Base-by-base conservation (phyloP, 2,113 vertebrate species). In the Chamaea fasciata region DNA sequence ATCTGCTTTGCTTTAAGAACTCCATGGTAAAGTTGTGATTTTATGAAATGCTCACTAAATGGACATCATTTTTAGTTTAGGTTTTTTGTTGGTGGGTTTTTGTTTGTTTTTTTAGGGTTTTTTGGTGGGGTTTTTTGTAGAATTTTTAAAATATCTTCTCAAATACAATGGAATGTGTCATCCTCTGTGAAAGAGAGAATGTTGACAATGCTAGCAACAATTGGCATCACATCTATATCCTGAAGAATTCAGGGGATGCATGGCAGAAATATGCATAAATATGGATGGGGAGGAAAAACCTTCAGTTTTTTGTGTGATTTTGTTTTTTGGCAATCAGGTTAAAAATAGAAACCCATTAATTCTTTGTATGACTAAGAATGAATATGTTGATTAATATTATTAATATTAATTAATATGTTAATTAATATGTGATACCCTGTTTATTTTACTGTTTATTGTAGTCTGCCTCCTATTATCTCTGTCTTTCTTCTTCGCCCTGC, bases 181-280 rank as follows among this genome's bases (percentile, higher is more conserved):
- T 20, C 2, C 5, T 21, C 7, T 52, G 2, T 49, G 42, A 53
- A 76, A 68, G 23, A 44, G 13, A 74, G 24, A 62, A 64, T 21
- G 7, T 35, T 47, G 30, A 24, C 18, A 80, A 35, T 69, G 30
- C 19, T 12, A 50, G 22, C 56, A 69, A 37, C 6, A 83, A 26
- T 19, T 19, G 11, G 10, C 9, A 52, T 65, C 31, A 44, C 31
- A 41, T 30, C 19, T 52, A 4, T 6, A 22, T 17, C 24, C 13
- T 60, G 37, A 69, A 87, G 5, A 1, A 27, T 44, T 10, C 11
- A 44, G 10, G 44, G 4, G 3, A 11, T 41, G 3, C 0, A 0
- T n/a, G 10, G 16, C 24, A 16, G 46, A 73, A 83, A 50, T 57
- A 41, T 2, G 4, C 10, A 49, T 89, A 62, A 81, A 69, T 57